phyloP scores from a whole-genome alignment of 2,888 invertebrate genomes.

The Caenorhabditis becei region DNA sequence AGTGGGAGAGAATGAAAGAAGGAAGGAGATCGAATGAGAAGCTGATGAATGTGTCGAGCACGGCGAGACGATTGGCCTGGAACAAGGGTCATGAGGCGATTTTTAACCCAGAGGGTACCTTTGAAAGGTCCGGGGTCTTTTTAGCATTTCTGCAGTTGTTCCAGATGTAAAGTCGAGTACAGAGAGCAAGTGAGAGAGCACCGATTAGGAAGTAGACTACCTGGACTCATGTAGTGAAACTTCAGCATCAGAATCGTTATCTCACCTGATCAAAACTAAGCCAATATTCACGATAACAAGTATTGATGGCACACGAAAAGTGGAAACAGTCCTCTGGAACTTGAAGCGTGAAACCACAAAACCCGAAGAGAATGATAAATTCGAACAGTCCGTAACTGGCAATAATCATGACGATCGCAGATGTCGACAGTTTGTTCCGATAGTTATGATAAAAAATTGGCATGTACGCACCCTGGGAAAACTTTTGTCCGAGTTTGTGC shows the following conservation, averaged over 20 bases:
- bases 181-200: neutral
- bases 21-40: slow-evolving; percentile 13
- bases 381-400: neutral
- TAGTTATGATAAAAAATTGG: neutral
- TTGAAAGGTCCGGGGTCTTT: neutral
- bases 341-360: neutral
- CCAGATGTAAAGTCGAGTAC: slow-evolving; percentile 8
- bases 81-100: neutral
- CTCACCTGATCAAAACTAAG: neutral
- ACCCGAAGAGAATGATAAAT: neutral
- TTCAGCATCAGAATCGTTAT: neutral
- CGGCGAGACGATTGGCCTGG: slow-evolving; percentile 20
- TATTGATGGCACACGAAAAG: neutral
- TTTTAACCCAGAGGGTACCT: too few species aligned
- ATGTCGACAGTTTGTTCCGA: neutral
- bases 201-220: neutral
- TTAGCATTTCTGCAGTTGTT: slow-evolving; percentile 7
- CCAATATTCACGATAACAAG: slow-evolving; percentile 17
- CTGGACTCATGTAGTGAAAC: neutral
- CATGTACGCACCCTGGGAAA: neutral
- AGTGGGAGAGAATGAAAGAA: neutral
- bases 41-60: slow-evolving; percentile 4
- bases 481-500: neutral
- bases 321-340: neutral
- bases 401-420: neutral